Evolutionary conservation across 2,113 vertebrate species (phyloP).

Genomic region (Nibea albiflora): DNA sequence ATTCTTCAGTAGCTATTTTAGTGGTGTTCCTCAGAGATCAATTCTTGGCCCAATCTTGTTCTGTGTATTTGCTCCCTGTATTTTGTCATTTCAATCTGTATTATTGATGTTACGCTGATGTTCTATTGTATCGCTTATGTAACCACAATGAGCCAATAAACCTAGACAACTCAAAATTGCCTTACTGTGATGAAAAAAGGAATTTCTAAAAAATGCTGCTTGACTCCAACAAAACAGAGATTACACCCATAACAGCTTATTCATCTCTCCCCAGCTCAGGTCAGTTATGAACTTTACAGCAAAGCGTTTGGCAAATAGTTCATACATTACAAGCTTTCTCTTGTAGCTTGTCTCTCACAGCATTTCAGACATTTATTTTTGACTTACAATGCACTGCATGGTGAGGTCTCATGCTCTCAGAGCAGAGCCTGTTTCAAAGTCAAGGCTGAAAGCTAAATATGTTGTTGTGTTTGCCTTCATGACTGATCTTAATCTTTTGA

Average conservation of each 20-base stretch:
- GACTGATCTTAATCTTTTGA: neutral
- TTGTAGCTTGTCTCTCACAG: neutral
- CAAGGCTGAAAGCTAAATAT: neutral
- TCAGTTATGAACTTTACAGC: neutral
- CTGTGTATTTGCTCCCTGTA: neutral
- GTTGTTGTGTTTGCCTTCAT: neutral
- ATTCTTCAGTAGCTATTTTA: neutral
- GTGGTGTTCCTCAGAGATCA: conserved; percentile 12
- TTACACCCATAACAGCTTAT: too few relatives aligned
- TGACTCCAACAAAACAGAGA: neutral
- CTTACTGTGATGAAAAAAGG: too few relatives aligned
- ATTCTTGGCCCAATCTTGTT: neutral
- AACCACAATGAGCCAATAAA: too few relatives aligned
- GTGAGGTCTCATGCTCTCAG: neutral
- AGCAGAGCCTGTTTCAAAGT: neutral
- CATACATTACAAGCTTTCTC: neutral
- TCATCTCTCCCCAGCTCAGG: neutral
- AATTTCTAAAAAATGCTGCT: neutral
- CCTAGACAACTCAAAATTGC: too few relatives aligned
- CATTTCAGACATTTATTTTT: neutral
- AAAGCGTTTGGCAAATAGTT: neutral
- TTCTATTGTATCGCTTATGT: too few relatives aligned
- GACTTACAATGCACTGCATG: neutral
- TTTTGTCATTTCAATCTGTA: neutral
- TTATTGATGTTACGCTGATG: neutral